Conservation (phyloP, 1,140 invertebrate genomes). For the Chionoecetes opilio region DNA sequence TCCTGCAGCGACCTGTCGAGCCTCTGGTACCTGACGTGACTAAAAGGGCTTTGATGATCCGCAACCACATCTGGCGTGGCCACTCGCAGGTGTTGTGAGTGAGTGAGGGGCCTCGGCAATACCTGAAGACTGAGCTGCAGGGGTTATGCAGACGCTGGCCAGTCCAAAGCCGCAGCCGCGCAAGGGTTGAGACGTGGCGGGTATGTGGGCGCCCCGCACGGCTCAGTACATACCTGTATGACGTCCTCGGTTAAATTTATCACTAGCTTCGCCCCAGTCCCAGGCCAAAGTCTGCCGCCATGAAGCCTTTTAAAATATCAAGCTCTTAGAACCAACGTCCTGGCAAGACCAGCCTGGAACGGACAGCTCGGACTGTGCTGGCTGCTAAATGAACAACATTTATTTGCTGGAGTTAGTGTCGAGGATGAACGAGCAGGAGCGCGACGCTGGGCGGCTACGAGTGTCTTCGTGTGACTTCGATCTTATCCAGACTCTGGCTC, state of each 20-base stretch:
- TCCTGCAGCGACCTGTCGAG: neutral
- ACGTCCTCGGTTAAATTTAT: constrained; percentile 71
- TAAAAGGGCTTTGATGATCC: neutral
- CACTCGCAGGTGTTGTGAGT: neutral
- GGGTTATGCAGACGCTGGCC: neutral
- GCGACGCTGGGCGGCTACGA: constrained; percentile 15
- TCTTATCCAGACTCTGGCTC: constrained; percentile 62
- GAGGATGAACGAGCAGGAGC: constrained; percentile 12
- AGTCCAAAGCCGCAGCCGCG: constrained; percentile 6
- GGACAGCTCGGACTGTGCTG: constrained; percentile 32
- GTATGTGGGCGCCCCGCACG: constrained; percentile 62
- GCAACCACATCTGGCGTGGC: neutral
- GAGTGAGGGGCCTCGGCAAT: neutral
- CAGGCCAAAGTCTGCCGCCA: constrained; percentile 55
- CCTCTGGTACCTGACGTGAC: neutral
- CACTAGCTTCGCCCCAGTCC: constrained; percentile 60
- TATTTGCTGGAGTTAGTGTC: constrained; percentile 49
- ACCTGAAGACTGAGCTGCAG: neutral
- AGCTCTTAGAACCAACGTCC: neutral
- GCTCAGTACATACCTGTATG: constrained; percentile 72
- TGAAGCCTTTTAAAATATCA: constrained; percentile 61
- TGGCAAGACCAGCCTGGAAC: constrained; percentile 16
- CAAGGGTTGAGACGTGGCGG: constrained; percentile 45
- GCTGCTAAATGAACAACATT: constrained; percentile 65
- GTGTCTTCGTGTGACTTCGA: constrained; percentile 61